These are phyloP conservation scores for Pelagia noctiluca DNA, from an alignment of 30 jellyfish, hydroid and myxozoan species.

Conservation along the genomic window DNA sequence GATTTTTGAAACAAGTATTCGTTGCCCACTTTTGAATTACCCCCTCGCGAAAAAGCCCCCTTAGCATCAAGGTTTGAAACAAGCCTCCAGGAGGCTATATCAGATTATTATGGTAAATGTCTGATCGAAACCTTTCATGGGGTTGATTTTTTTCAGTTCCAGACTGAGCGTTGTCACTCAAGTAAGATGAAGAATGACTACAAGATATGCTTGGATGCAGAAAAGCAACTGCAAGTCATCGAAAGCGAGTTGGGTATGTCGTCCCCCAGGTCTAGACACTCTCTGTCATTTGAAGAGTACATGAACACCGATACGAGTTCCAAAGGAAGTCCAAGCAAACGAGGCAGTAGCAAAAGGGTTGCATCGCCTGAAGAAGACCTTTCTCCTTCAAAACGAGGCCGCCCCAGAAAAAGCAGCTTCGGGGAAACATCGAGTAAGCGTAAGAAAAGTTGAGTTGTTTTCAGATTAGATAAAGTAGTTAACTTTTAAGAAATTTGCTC, in stretches of 20 bases:
- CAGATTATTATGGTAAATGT: not conserved
- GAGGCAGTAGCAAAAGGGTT: not conserved
- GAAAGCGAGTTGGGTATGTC: constrained; percentile 55
- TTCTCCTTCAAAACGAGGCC: not conserved
- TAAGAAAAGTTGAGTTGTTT: too few relatives aligned
- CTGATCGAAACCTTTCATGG: not conserved
- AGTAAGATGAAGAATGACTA: constrained; percentile 46
- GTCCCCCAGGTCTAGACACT: not conserved
- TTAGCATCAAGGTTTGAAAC: too few relatives aligned
- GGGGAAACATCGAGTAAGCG: too few relatives aligned
- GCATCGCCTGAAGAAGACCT: not conserved
- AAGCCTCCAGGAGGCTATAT: not conserved
- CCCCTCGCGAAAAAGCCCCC: too few relatives aligned
- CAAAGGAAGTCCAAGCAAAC: not conserved
- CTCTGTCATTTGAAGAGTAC: not conserved
- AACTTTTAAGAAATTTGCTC: too few relatives aligned
- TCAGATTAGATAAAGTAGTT: too few relatives aligned
- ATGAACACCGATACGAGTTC: not conserved
- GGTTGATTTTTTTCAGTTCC: constrained; percentile 25
- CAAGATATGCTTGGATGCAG: constrained; percentile 63
- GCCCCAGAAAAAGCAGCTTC: too few relatives aligned
- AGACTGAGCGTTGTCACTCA: constrained; percentile 50
- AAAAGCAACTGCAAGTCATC: constrained; percentile 37
- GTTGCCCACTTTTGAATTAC: too few relatives aligned
- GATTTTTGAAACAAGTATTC: not conserved